Evolutionary conservation across 2,113 vertebrate species (phyloP).

Genomic region (Sciurus niger): DNA sequence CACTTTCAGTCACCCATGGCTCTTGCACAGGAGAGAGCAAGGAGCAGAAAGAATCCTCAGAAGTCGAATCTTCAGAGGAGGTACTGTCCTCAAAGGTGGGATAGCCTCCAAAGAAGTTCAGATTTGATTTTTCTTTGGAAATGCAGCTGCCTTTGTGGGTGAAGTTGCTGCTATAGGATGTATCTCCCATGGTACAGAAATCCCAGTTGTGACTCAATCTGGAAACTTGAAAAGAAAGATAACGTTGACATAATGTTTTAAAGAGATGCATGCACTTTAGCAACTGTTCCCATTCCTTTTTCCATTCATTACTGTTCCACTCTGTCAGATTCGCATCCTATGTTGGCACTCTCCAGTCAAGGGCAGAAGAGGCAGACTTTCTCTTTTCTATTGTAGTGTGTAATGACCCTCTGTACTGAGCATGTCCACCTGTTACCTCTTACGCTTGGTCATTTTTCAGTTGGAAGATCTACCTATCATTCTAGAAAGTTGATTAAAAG

Average conservation of each 20-base stretch:
- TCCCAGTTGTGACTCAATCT: neutral
- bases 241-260: neutral
- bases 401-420: neutral
- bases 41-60: neutral
- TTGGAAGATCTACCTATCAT: neutral
- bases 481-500: neutral
- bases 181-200: neutral
- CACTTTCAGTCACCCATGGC: neutral
- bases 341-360: neutral
- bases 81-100: constrained; percentile 10
- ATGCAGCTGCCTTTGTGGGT: neutral
- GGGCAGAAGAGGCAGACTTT: neutral
- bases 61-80: neutral
- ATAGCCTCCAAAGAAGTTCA: constrained; percentile 63
- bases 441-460: neutral
- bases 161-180: neutral
- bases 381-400: neutral
- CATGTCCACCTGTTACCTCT: neutral
- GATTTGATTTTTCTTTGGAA: neutral
- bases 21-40: constrained; percentile 66
- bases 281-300: neutral
- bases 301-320: neutral
- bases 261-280: neutral
- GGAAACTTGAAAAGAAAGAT: constrained; percentile 19
- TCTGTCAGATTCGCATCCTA: neutral